phyloP scores from a whole-genome alignment of 2,888 invertebrate genomes.

The Auanema freiburgensis region DNA sequence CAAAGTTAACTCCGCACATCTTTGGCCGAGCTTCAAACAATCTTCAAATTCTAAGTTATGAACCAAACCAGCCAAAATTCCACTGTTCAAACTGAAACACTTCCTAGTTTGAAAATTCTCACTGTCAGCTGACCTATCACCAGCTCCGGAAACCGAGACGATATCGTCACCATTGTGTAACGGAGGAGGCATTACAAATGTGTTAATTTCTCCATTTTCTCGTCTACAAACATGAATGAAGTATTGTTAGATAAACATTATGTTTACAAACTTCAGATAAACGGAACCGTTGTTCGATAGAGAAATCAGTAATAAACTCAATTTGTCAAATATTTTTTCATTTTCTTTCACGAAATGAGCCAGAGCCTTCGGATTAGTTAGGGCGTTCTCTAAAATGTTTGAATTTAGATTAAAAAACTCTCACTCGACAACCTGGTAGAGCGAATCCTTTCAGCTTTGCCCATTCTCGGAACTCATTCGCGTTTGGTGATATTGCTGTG shows the following conservation, averaged over 20 bases:
- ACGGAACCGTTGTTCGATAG: too few species aligned
- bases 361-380: too few species aligned
- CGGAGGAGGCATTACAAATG: slow-evolving; percentile 17
- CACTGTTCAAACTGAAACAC: slow-evolving; percentile 38
- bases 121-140: slow-evolving; percentile 39
- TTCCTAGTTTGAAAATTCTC: not conserved
- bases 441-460: slow-evolving; percentile 18
- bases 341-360: too few species aligned
- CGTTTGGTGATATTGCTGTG: slow-evolving; percentile 46
- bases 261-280: too few species aligned
- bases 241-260: too few species aligned
- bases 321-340: too few species aligned
- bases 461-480: slow-evolving; percentile 41
- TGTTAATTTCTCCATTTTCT: not conserved
- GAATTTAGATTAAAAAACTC: too few species aligned
- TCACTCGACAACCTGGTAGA: slow-evolving; percentile 17
- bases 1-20: slow-evolving; percentile 30
- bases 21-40: slow-evolving; percentile 25
- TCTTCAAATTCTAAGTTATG: slow-evolving; percentile 23
- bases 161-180: slow-evolving; percentile 24
- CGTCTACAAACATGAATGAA: too few species aligned
- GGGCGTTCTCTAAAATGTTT: too few species aligned
- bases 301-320: too few species aligned
- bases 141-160: slow-evolving; percentile 60
- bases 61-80: slow-evolving; percentile 29